Evolutionary conservation across 2,888 invertebrate species (phyloP), one percentile per base, ranked within the genome.

Genomic region (Tromatobia lineatoria): DNA sequence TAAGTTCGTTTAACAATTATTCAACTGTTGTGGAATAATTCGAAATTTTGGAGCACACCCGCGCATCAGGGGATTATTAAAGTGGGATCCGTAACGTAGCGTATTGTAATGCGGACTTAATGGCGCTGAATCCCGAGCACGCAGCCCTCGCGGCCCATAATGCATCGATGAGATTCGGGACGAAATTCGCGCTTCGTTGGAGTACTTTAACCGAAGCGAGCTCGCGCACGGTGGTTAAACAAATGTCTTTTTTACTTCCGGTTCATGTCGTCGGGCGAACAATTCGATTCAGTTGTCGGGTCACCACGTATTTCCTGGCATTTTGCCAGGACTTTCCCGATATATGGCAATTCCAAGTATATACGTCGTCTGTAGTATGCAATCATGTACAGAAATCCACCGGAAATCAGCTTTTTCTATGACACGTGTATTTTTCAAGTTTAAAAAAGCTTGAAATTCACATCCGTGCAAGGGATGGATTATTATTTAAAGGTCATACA

Each of bases 271-370:
- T 80, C 77, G 87, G 86, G 86, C 86, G 87, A 86, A 87, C 86
- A 87, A 87, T 87, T 87, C 87, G 87, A 87, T 87, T 87, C 86
- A 86, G 87, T 87, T 87, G 87, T 86, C 87, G 87, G 85, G 86
- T 86, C 81, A 80, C 87, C 83, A 85, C 86, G 87, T 82, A 87
- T 86, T 85, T 83, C 82, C 86, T 87, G 87, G 87, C 85, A 83
- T 83, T 87, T 78, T 78, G 83, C 87, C 87, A 87, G 78, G 11
- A 82, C 78, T 54, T 82, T 85, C 83, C 82, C 70, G 69, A 76
- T 73, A 69, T 83, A 70, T 83, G 85, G 71, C 54, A 52, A 66
- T 50, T 15, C 50, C 50, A 64, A 47, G 50, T 52, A 61, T 59
- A 47, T 61, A 34, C 29, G n/a, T n/a, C 34, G 61, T 47, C 47